Base-by-base conservation (phyloP, 2,797 vertebrate genomes). In the Lithobates sylvaticus region DNA sequence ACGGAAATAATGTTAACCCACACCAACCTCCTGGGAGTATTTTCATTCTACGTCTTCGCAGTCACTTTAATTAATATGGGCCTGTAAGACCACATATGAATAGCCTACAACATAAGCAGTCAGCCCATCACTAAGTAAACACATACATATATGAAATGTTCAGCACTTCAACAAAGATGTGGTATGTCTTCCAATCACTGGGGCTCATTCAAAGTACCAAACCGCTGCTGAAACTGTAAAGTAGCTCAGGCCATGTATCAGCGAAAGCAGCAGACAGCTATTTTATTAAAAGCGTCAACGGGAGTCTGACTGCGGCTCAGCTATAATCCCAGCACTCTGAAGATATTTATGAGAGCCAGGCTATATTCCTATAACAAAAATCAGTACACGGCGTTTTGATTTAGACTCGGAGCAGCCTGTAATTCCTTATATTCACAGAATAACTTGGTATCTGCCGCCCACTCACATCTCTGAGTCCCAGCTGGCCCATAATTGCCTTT, bases 401-500 rank as follows among this genome's bases (percentile, higher is more conserved):
- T 85, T 80, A 39, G 54, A 42, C 5, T 72, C 12, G 29, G 42
- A 39, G 70, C 77, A 80, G 27, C 54, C 26, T 76, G 54, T 81
- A 75, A 76, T 76, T 70, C 64, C 32, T 27, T 23, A 32, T 65
- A 74, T 80, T 58, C 71, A 32, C 42, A 47, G 36, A 85, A 81
- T 64, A 86, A 64, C 61, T 64, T 76, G 70, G 61, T 72, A 61
- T 32, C 64, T 54, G 61, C 88, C 74, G 88, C 54, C 74, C 47
- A 85, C 70, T 90, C 72, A 69, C 88, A 77, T 83, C 89, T 88
- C 86, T 44, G n/a, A 83, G 88, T 89, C 86, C 84, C 82, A 90
- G 88, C 85, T 88, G 85, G 85, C 85, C 88, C 85, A 89, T 88
- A 91, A 90, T 91, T 88, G 79, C 77, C 88, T 84, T 64, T 54